Percentiles rank a stretch among this genome's conserved stretches.
Conservation (phyloP, 2,797 vertebrate species). For the Amniataba percoides region DNA sequence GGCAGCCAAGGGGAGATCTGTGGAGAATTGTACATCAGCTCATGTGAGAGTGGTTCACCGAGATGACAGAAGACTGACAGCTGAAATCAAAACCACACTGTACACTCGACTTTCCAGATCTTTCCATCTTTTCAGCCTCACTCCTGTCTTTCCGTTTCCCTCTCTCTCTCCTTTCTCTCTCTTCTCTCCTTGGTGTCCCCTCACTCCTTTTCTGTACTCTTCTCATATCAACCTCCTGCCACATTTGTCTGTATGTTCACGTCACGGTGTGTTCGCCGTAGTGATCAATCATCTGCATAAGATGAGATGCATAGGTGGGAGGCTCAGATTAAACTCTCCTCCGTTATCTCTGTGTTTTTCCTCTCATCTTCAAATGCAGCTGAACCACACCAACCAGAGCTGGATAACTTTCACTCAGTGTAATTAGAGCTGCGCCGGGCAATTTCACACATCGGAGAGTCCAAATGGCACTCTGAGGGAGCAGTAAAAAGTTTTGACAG, state of each 20-base stretch:
- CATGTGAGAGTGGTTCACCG: constrained; percentile 42
- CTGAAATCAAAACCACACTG: constrained; percentile 68
- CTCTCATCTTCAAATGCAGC: constrained; percentile 27
- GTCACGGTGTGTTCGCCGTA: constrained; percentile 13
- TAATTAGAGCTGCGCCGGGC: constrained; percentile 56
- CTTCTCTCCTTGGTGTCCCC: constrained; percentile 53
- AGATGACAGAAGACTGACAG: constrained; percentile 68
- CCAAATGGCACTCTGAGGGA: constrained; percentile 49
- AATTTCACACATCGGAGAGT: constrained; percentile 66
- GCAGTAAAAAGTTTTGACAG: constrained; percentile 64
- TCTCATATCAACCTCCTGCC: neutral
- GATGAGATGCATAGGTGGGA: constrained; percentile 11
- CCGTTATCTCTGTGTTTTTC: constrained; percentile 14
- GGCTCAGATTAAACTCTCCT: constrained; percentile 11
- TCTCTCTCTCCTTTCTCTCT: neutral
- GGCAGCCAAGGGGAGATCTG: constrained; percentile 43
- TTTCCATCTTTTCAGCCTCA: constrained; percentile 42
- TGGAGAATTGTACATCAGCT: constrained; percentile 49
- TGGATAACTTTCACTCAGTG: constrained; percentile 45
- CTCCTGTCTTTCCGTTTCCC: constrained; percentile 39
- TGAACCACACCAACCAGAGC: constrained; percentile 23
- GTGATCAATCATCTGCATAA: constrained; percentile 51
- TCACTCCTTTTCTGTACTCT: neutral
- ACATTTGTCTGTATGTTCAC: constrained; percentile 21
- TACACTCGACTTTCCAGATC: constrained; percentile 38